These are phyloP conservation scores for Pentalonia nigronervosa DNA, from an alignment of 1,140 invertebrate genomes.

Conservation along the genomic window DNA sequence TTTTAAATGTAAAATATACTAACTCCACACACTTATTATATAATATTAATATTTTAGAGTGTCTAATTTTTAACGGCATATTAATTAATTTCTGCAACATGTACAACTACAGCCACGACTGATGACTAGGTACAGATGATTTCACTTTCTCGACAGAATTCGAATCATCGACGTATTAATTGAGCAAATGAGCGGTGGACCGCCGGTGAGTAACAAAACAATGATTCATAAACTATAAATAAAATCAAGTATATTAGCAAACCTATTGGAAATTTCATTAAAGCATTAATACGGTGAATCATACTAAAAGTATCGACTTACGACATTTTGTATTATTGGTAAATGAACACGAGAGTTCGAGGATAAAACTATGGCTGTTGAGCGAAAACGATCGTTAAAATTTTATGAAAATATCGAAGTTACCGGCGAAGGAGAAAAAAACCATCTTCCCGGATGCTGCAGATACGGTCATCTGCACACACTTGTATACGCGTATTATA, in stretches of 20 bases:
- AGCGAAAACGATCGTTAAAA: not conserved
- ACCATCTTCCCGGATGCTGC: constrained; percentile 34
- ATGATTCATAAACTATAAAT: not conserved
- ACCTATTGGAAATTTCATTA: not conserved
- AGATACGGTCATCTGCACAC: not conserved
- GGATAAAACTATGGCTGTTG: not conserved
- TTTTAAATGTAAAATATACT: not conserved
- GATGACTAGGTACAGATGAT: not conserved
- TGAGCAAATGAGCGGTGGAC: not conserved
- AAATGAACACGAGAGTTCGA: not conserved
- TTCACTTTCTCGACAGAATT: not conserved
- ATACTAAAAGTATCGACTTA: not conserved
- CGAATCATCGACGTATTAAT: not conserved
- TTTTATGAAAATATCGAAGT: not conserved
- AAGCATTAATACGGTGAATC: not conserved
- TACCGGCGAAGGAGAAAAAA: not conserved
- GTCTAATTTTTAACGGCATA: not conserved
- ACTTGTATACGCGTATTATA: not conserved
- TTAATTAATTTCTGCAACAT: not conserved
- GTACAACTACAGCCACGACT: not conserved
- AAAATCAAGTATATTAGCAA: not conserved
- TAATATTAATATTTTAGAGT: not conserved
- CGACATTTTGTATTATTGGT: not conserved
- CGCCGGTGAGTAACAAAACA: not conserved
- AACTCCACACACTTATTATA: not conserved